Conservation (phyloP, 2,113 vertebrate genomes). For the Sula dactylatra region DNA sequence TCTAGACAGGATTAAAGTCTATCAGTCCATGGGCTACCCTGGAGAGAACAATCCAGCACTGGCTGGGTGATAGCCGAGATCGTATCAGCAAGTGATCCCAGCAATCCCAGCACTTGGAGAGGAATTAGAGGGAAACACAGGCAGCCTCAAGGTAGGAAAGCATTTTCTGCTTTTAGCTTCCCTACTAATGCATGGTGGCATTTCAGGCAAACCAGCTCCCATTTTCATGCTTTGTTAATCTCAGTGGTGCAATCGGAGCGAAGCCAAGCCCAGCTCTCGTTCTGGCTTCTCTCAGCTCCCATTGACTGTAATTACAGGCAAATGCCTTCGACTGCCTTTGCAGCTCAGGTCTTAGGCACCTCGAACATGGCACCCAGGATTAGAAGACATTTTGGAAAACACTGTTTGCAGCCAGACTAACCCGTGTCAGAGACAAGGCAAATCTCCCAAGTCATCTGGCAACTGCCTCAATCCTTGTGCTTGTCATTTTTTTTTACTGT, state of each 20-base stretch:
- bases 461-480: background rate
- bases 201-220: background rate
- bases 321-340: background rate
- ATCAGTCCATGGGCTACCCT: background rate
- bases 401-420: too few relatives aligned
- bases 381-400: background rate
- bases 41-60: background rate
- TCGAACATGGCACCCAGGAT: rapidly evolving
- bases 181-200: background rate
- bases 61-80: background rate
- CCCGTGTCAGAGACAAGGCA: too few relatives aligned
- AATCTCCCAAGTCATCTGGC: background rate
- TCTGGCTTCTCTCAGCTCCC: background rate
- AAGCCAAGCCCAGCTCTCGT: background rate
- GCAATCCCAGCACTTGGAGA: background rate
- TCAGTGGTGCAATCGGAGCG: background rate
- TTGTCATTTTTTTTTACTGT: background rate
- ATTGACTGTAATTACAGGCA: background rate
- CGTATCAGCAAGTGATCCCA: background rate
- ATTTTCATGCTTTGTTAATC: background rate
- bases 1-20: conserved; percentile 11
- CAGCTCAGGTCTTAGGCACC: background rate
- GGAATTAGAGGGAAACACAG: background rate
- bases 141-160: background rate
- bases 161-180: background rate